A percentile compares a stretch with the other conserved stretches of the same genome.
Conservation (phyloP, 2,888 invertebrate species). For the Morpho helenor region DNA sequence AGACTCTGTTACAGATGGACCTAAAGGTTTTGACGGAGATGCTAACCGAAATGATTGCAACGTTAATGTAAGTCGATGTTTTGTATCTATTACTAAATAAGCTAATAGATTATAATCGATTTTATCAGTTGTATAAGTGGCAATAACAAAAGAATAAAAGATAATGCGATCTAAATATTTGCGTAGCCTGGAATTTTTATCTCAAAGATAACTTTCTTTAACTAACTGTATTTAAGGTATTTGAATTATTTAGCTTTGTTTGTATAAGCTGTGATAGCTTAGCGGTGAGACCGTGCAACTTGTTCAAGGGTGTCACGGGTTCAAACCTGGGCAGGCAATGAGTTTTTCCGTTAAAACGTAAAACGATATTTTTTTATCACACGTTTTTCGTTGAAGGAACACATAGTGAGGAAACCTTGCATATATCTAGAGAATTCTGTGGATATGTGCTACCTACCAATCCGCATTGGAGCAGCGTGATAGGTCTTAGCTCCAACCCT, state of each 20-base stretch:
- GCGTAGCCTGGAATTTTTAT: conserved; percentile 2
- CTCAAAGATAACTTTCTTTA: background rate
- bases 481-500: no score
- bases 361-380: no score
- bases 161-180: conserved; percentile 6
- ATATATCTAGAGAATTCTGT: no score
- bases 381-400: no score
- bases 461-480: no score
- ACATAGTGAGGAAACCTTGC: no score
- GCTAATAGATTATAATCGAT: background rate
- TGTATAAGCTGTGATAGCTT: no score
- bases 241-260: background rate
- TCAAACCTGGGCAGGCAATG: no score
- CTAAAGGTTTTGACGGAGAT: background rate
- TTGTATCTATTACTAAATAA: background rate
- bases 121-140: background rate
- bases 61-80: conserved; percentile 7
- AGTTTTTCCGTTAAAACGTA: no score
- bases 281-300: no score
- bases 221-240: background rate
- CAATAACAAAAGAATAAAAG: background rate
- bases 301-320: no score
- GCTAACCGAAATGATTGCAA: background rate
- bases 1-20: conserved; percentile 79
- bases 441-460: no score